phyloP scores from a whole-genome alignment of 92 coral and sea anemone species.

The Metridium senile region DNA sequence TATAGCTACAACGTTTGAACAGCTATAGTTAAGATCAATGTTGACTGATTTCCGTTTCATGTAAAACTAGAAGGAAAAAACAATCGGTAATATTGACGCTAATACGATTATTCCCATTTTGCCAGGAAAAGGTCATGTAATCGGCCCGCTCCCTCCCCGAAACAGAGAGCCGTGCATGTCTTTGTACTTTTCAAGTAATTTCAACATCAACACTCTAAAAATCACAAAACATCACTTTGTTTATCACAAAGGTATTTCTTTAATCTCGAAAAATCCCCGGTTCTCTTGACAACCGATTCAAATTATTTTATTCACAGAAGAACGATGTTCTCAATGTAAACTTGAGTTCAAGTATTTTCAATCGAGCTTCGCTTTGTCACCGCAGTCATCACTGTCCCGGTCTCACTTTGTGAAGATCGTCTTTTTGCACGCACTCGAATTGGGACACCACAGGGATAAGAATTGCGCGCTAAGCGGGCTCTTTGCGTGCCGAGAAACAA shows the following conservation, averaged over 20 bases:
- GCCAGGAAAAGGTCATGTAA: too few species aligned
- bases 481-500: conserved; percentile 80
- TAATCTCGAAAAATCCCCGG: background rate
- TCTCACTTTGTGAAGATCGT: conserved; percentile 77
- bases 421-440: conserved; percentile 79
- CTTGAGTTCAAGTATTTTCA: conserved; percentile 10
- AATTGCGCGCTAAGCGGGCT: conserved; percentile 79
- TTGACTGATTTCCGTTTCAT: too few species aligned
- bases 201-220: background rate
- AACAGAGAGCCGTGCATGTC: too few species aligned
- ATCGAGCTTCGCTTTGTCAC: conserved; percentile 40
- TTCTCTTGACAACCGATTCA: background rate
- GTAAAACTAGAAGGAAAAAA: too few species aligned
- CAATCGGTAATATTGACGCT: too few species aligned
- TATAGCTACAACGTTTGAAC: too few species aligned
- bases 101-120: too few species aligned
- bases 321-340: background rate
- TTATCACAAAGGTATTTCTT: background rate
- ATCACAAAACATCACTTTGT: background rate
- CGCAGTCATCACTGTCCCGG: conserved; percentile 70
- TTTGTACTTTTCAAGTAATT: background rate
- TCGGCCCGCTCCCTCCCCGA: too few species aligned
- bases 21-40: too few species aligned
- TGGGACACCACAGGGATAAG: conserved; percentile 72
- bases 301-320: background rate